A percentile compares a stretch with the other conserved stretches of the same genome.
Evolutionary conservation across 1,140 invertebrate species (phyloP).

Genomic region (Cylas formicarius): DNA sequence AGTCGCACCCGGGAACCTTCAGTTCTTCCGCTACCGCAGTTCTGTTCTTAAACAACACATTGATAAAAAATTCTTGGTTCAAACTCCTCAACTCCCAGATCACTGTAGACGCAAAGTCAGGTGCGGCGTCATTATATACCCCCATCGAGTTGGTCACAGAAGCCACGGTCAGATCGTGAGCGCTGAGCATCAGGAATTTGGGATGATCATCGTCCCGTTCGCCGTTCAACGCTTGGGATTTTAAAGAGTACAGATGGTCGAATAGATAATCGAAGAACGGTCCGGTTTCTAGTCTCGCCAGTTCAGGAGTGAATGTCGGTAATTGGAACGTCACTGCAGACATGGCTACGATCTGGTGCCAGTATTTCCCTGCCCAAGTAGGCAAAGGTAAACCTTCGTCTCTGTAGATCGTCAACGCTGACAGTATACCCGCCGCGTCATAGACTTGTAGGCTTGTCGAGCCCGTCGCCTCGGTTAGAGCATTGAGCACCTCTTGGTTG

Average conservation of each 20-base stretch:
- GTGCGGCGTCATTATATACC: constrained; percentile 62
- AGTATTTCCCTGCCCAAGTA: constrained; percentile 52
- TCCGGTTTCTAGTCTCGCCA: constrained; percentile 51
- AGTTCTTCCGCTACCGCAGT: constrained; percentile 25
- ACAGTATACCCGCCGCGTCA: constrained; percentile 53
- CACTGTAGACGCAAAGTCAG: constrained; percentile 63
- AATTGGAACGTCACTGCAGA: neutral
- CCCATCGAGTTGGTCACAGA: constrained; percentile 64
- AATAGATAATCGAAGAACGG: constrained; percentile 47
- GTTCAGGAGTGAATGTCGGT: constrained; percentile 43
- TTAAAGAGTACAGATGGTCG: constrained; percentile 9
- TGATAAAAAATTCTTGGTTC: constrained; percentile 31
- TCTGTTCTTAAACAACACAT: constrained; percentile 57
- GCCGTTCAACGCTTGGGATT: neutral
- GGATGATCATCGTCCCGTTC: constrained; percentile 67
- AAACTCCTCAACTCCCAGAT: constrained; percentile 68
- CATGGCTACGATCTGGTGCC: neutral
- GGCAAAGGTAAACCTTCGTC: constrained; percentile 64
- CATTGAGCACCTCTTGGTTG: constrained; percentile 55
- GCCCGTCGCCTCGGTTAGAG: constrained; percentile 53
- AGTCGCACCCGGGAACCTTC: neutral
- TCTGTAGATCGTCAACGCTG: constrained; percentile 59
- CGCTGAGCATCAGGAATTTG: constrained; percentile 13
- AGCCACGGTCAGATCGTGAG: constrained; percentile 72
- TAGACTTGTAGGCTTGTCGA: constrained; percentile 46